A percentile compares a stretch with the other conserved stretches of the same genome.
Evolutionary conservation across 30 jellyfish, hydroid and myxozoan species (phyloP).

Genomic region (Sanderia malayensis): DNA sequence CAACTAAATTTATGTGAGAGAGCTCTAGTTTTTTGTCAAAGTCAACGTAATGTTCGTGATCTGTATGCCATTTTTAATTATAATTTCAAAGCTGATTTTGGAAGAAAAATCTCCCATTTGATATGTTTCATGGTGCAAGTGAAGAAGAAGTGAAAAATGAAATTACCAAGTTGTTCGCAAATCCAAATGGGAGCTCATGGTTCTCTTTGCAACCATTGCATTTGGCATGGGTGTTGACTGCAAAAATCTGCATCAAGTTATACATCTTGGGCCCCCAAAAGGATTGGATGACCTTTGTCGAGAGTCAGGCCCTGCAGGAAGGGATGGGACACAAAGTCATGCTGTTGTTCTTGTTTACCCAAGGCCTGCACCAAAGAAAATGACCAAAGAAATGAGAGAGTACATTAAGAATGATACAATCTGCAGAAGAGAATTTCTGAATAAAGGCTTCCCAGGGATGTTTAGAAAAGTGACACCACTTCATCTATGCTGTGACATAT

Average conservation of each 20-base stretch:
- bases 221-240: background rate
- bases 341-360: background rate
- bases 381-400: background rate
- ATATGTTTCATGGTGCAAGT: slow-evolving; percentile 30
- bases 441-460: background rate
- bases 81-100: slow-evolving; percentile 17
- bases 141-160: slow-evolving; percentile 28
- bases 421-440: background rate
- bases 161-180: slow-evolving; percentile 23
- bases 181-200: slow-evolving; percentile 4
- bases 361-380: background rate
- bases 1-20: slow-evolving; percentile 15
- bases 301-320: background rate
- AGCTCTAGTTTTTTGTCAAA: slow-evolving; percentile 23
- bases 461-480: background rate
- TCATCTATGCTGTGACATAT: background rate
- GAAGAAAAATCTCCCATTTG: slow-evolving; percentile 17
- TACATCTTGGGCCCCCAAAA: background rate
- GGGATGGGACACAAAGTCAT: background rate
- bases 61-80: slow-evolving; percentile 16
- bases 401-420: background rate
- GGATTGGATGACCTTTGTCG: background rate
- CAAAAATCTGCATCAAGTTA: background rate
- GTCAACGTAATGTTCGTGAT: slow-evolving; percentile 29
- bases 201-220: background rate